Conservation (phyloP, 2,113 vertebrate species). For the Rafetus swinhoei region DNA sequence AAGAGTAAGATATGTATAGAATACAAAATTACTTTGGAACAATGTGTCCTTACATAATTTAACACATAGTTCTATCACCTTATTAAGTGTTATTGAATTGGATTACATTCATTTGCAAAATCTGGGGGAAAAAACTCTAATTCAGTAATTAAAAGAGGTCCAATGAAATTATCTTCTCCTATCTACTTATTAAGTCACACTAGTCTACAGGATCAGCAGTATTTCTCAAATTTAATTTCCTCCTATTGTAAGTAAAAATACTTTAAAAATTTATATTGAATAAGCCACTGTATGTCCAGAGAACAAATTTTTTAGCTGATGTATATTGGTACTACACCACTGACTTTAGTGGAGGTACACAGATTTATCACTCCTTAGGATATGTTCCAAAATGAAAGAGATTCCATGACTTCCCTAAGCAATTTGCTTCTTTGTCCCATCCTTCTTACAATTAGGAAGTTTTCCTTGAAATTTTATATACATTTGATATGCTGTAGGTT, state of each 20-base stretch:
- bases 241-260: background rate
- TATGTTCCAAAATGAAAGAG: background rate
- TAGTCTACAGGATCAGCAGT: background rate
- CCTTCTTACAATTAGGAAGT: background rate
- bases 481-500: background rate
- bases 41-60: conserved; percentile 9
- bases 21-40: conserved; percentile 40
- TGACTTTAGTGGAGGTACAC: accelerated
- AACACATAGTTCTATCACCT: background rate
- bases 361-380: accelerated
- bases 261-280: background rate
- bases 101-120: conserved; percentile 41
- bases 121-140: background rate
- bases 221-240: accelerated
- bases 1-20: conserved; percentile 32
- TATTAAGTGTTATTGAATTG: conserved; percentile 2
- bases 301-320: background rate
- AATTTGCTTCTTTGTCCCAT: background rate
- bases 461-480: background rate
- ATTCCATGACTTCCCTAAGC: background rate
- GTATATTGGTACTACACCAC: accelerated
- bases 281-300: accelerated
- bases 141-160: conserved; percentile 27
- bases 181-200: background rate
- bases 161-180: background rate